A percentile compares a stretch with the other conserved stretches of the same genome.
Conservation (phyloP, 2,113 vertebrate species). For the Indri indri region DNA sequence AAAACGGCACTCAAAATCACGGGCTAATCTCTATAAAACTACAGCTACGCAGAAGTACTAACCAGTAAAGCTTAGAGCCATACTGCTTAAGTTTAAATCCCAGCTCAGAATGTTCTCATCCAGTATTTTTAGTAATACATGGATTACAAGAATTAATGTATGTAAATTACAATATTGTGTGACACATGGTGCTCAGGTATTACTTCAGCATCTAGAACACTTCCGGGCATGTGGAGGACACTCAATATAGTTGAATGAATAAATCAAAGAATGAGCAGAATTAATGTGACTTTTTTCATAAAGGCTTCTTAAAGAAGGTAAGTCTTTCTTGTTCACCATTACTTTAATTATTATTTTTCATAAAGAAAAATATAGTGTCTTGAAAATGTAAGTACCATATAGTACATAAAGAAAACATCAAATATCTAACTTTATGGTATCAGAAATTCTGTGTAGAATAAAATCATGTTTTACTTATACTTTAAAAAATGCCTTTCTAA, state of each 20-base stretch:
- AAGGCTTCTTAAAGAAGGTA: not conserved
- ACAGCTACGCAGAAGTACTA: not conserved
- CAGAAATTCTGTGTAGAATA: not conserved
- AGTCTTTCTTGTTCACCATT: not conserved
- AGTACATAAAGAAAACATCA: not conserved
- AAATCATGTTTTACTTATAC: not conserved
- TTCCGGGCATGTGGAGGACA: not conserved
- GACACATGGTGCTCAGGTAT: not conserved
- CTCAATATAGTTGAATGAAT: not conserved
- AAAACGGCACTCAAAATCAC: not conserved
- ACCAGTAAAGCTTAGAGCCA: not conserved
- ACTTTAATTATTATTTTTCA: not conserved
- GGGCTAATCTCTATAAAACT: not conserved
- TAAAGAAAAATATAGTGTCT: not conserved
- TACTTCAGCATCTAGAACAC: not conserved
- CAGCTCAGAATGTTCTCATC: not conserved
- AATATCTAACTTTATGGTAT: not conserved
- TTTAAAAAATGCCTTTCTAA: slow-evolving; percentile 15
- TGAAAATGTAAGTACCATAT: not conserved
- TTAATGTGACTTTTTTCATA: not conserved
- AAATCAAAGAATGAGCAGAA: not conserved
- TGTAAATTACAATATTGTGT: not conserved
- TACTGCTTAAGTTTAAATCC: not conserved
- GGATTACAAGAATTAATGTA: not conserved
- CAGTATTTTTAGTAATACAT: not conserved